These are phyloP conservation scores for Ennomos erosarius DNA, from an alignment of 2,888 invertebrate species.

Conservation along the genomic window DNA sequence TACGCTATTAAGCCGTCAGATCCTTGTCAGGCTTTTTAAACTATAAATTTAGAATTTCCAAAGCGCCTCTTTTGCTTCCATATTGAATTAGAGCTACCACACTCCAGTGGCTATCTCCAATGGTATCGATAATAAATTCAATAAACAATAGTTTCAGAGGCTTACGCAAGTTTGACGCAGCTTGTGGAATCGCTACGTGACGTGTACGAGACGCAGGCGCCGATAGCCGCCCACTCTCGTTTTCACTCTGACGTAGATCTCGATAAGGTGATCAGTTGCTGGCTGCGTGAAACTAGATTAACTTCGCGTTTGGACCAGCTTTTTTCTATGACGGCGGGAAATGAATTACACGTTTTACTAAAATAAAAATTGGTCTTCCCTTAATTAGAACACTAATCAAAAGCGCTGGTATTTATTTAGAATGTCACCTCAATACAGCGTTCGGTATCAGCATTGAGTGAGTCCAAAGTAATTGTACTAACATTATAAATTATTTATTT, in stretches of 20 bases:
- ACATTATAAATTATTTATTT: no score
- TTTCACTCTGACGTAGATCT: constrained; percentile 62
- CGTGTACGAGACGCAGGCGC: constrained; percentile 58
- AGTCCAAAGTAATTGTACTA: no score
- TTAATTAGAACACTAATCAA: no score
- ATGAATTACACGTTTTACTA: no score
- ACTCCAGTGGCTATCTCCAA: constrained; percentile 1
- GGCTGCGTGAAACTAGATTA: constrained; percentile 46
- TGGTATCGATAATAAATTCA: constrained; percentile 22
- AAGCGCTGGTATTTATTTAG: no score
- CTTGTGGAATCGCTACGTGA: constrained; percentile 52
- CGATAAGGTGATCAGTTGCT: constrained; percentile 63
- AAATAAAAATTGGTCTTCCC: no score
- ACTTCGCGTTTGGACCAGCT: constrained; percentile 19
- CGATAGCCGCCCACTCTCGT: constrained; percentile 70
- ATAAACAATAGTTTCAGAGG: constrained; percentile 51
- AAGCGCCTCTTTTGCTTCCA: neutral
- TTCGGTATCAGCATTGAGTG: no score
- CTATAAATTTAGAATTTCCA: no score
- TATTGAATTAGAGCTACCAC: neutral
- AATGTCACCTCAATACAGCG: no score
- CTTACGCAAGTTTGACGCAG: constrained; percentile 61
- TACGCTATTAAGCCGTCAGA: no score
- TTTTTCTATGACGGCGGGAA: constrained; percentile 6
- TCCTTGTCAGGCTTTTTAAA: no score